These are phyloP conservation scores for Pluvianellus socialis DNA, from an alignment of 2,113 vertebrate species.

Conservation along the genomic window DNA sequence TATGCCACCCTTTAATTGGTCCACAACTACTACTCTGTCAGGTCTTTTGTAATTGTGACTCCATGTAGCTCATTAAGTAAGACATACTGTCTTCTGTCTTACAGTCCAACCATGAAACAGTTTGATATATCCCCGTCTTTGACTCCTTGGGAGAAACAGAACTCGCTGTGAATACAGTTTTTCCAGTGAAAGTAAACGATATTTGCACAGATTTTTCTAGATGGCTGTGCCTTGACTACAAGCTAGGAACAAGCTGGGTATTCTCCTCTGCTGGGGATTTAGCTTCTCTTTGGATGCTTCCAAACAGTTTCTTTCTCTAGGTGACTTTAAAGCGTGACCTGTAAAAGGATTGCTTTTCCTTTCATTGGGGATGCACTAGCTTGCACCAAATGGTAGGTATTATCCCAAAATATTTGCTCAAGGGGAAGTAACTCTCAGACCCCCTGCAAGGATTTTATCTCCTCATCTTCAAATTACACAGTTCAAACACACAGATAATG, in stretches of 20 bases:
- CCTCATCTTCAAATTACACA: background rate
- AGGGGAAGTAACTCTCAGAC: background rate
- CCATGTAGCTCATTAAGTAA: background rate
- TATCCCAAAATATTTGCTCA: slow-evolving; percentile 8
- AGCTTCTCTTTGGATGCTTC: background rate
- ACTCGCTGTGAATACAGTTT: background rate
- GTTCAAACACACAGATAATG: background rate
- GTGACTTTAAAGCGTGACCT: background rate
- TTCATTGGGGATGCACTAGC: background rate
- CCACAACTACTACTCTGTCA: background rate
- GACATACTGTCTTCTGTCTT: background rate
- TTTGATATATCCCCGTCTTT: background rate
- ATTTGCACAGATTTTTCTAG: background rate
- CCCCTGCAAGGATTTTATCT: slow-evolving; percentile 22
- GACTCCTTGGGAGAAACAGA: background rate
- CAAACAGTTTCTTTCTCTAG: background rate
- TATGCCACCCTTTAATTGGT: background rate
- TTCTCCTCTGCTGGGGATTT: background rate
- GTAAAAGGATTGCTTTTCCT: background rate
- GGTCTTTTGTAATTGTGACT: background rate
- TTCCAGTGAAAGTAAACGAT: background rate
- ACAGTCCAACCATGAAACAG: background rate
- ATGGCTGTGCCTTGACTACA: background rate
- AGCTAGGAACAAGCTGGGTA: background rate
- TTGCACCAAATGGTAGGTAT: background rate